Evolutionary conservation across 2,113 vertebrate species (phyloP).

Genomic region (Erythrocercus mccallii): DNA sequence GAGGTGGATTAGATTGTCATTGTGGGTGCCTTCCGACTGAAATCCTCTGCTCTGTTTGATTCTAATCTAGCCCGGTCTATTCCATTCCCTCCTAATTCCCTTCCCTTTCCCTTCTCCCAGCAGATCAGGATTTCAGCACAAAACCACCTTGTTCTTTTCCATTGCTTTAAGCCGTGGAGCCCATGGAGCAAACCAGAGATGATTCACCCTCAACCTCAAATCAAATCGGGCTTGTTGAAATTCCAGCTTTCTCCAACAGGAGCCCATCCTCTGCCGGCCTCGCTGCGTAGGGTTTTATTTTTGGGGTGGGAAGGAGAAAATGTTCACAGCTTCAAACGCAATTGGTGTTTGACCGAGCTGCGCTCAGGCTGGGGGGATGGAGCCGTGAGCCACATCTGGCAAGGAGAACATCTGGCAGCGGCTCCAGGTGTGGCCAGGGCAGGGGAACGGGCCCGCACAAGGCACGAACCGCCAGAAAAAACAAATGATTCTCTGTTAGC

Average conservation of each 20-base stretch:
- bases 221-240: not conserved
- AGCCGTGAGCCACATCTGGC: not conserved
- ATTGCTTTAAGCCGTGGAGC: fast-evolving
- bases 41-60: not conserved
- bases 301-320: not conserved
- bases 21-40: not conserved
- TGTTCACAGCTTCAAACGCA: fast-evolving
- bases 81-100: not conserved
- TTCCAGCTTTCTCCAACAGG: not conserved
- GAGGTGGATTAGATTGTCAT: not conserved
- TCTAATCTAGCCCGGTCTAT: not conserved
- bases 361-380: not conserved
- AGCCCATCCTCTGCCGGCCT: fast-evolving
- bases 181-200: not conserved
- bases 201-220: not conserved
- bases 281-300: fast-evolving
- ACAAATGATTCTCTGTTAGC: fast-evolving
- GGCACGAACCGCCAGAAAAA: not conserved
- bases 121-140: not conserved
- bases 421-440: not conserved
- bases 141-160: not conserved
- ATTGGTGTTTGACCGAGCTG: not conserved
- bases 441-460: fast-evolving
- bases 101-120: not conserved
- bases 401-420: not conserved